Percentiles rank a stretch among this genome's conserved stretches.
phyloP scores from a whole-genome alignment of 2,888 invertebrate genomes.

The Andrena trimmerana region DNA sequence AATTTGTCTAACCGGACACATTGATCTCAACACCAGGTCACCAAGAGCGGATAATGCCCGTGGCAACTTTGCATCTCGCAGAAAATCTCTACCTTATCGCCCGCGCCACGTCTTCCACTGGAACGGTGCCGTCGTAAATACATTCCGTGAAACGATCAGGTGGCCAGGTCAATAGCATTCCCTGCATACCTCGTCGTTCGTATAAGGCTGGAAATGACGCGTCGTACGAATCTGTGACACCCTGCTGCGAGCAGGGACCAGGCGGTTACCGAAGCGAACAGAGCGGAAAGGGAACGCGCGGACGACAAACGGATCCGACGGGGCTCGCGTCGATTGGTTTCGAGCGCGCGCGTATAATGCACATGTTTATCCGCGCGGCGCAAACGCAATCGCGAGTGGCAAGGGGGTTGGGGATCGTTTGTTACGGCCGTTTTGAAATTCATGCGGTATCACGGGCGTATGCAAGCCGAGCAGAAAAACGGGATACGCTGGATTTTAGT shows the following conservation, averaged over 20 bases:
- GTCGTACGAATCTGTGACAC: slow-evolving; percentile 44
- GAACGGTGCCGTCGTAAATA: slow-evolving; percentile 40
- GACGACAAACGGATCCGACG: slow-evolving; percentile 75
- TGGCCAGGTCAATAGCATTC: slow-evolving; percentile 60
- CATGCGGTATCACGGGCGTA: slow-evolving; percentile 1
- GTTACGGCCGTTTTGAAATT: slow-evolving; percentile 13
- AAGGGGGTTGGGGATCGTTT: slow-evolving; percentile 24
- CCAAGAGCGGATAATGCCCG: not conserved
- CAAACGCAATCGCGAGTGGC: slow-evolving; percentile 21
- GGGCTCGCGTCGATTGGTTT: slow-evolving; percentile 63
- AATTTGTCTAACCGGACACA: not conserved
- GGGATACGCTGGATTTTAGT: not conserved
- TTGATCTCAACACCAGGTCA: not conserved
- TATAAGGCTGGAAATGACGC: slow-evolving; percentile 47
- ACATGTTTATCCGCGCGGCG: slow-evolving; percentile 19
- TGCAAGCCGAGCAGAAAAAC: not conserved
- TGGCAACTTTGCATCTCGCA: slow-evolving; percentile 5
- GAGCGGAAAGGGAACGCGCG: slow-evolving; percentile 72
- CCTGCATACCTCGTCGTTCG: slow-evolving; percentile 49
- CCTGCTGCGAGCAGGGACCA: slow-evolving; percentile 21
- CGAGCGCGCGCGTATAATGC: slow-evolving; percentile 35
- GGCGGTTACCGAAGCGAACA: slow-evolving; percentile 61
- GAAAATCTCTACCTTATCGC: slow-evolving; percentile 17
- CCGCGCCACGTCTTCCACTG: not conserved
- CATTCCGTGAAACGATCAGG: slow-evolving; percentile 55